Base-by-base conservation (phyloP, 2,797 vertebrate species). In the Babyrousa celebensis region DNA sequence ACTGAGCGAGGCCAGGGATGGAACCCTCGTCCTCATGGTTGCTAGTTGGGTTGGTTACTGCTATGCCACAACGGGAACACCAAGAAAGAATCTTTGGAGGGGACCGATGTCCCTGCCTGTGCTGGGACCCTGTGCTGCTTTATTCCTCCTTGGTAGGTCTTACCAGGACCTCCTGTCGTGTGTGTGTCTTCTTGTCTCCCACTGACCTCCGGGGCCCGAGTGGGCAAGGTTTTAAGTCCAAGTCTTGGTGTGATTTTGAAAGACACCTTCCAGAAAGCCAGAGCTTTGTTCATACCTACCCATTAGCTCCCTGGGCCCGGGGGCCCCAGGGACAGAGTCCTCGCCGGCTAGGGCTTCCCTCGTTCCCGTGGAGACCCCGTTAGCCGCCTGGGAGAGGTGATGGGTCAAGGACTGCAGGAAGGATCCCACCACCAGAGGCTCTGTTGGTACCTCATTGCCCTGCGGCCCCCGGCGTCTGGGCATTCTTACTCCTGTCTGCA, bases 101-200 rank as follows among this genome's bases (percentile, higher is more conserved):
- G 48, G 71, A 15, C 3, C 0, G 0, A 1, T 0, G 1, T 87
- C 70, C 21, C 74, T 32, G 36, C 68, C 0, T 43, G 43, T 43
- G 0, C 6, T 6, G 62, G 83, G 36, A 27, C 8, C 72, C 68
- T 3, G 8, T 2, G 10, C 1, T 6, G 36, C 29, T 20, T 9
- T 29, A 1, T 54, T 63, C 4, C 1, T 29, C 29, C 0, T 0
- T 7, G n/a, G 20, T 2, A 1, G 18, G 4, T 40, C 23, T 63
- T 32, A 20, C 72, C 0, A 5, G 65, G 23, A 5, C 1, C 6
- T 2, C 11, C 21, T 6, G 16, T 54, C 48, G 1, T 16, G 43
- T 2, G 1, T 67, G 14, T 43, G 67, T 62, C 65, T 17, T 12
- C 40, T 6, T 0, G 4, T 84, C 71, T 77, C 25, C 71, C 0